phyloP scores from a whole-genome alignment of 2,797 vertebrate species.

The Helicolenus hilgendorfi region DNA sequence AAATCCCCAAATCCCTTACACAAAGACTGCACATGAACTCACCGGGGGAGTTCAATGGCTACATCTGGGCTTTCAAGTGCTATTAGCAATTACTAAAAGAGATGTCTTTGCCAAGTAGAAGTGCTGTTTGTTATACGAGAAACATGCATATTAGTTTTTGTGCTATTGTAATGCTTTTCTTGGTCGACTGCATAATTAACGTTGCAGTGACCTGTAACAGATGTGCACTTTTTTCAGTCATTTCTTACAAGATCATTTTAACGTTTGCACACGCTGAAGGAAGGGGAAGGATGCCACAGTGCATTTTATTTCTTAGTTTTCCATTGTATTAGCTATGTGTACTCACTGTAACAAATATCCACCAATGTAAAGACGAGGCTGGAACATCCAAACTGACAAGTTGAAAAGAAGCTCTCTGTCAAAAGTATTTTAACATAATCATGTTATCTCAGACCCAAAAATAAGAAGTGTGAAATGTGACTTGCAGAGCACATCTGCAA shows the following conservation, averaged over 20 bases:
- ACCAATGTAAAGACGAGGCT: constrained; percentile 20
- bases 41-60: constrained; percentile 25
- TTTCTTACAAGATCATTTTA: constrained; percentile 52
- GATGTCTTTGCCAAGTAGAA: constrained; percentile 67
- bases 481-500: constrained; percentile 41
- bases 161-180: constrained; percentile 54
- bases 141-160: constrained; percentile 32
- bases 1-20: neutral
- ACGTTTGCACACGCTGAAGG: constrained; percentile 71
- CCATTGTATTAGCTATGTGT: constrained; percentile 8
- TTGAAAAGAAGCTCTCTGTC: constrained; percentile 16
- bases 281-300: constrained; percentile 40
- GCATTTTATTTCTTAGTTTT: constrained; percentile 34
- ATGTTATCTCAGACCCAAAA: constrained; percentile 5
- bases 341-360: constrained; percentile 18
- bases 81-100: constrained; percentile 36
- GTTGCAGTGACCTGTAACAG: constrained; percentile 67
- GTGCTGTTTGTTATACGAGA: constrained; percentile 61
- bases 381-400: constrained; percentile 3
- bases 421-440: constrained; percentile 20
- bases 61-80: constrained; percentile 50
- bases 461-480: constrained; percentile 36
- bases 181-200: constrained; percentile 53
- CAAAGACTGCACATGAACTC: constrained; percentile 44
- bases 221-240: constrained; percentile 80